A percentile compares a stretch with the other conserved stretches of the same genome.
Evolutionary conservation across 2,888 invertebrate species (phyloP).

Genomic region (Plusia festucae): DNA sequence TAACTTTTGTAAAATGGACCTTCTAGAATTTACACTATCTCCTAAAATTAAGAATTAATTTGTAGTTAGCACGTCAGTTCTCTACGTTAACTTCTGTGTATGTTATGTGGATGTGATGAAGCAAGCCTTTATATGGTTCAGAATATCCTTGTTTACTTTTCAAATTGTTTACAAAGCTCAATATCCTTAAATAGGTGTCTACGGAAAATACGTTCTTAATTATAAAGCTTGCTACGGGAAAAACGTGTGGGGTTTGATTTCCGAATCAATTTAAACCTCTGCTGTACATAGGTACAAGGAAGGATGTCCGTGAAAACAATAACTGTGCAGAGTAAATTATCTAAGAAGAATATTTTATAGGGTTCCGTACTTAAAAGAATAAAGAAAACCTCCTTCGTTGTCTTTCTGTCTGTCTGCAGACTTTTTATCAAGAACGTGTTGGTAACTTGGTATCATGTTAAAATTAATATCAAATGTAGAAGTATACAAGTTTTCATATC

Average conservation of each 20-base stretch:
- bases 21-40: not conserved
- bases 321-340: not conserved
- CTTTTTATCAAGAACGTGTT: too few relatives aligned
- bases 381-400: too few relatives aligned
- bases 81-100: not conserved
- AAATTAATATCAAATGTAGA: too few relatives aligned
- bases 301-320: not conserved
- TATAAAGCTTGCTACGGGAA: slow-evolving; percentile 3
- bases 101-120: not conserved
- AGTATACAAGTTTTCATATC: too few relatives aligned
- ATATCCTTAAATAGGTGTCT: slow-evolving; percentile 3
- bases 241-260: not conserved
- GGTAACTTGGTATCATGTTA: too few relatives aligned
- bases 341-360: too few relatives aligned
- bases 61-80: not conserved
- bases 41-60: not conserved
- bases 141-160: slow-evolving; percentile 5
- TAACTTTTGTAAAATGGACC: too few relatives aligned
- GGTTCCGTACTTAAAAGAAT: too few relatives aligned
- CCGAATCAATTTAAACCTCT: not conserved
- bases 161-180: not conserved
- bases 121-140: not conserved
- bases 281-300: not conserved
- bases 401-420: too few relatives aligned
- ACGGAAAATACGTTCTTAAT: slow-evolving; percentile 10